These are phyloP conservation scores for Sisyra terminalis DNA, from an alignment of 2,888 invertebrate genomes.

Conservation along the genomic window DNA sequence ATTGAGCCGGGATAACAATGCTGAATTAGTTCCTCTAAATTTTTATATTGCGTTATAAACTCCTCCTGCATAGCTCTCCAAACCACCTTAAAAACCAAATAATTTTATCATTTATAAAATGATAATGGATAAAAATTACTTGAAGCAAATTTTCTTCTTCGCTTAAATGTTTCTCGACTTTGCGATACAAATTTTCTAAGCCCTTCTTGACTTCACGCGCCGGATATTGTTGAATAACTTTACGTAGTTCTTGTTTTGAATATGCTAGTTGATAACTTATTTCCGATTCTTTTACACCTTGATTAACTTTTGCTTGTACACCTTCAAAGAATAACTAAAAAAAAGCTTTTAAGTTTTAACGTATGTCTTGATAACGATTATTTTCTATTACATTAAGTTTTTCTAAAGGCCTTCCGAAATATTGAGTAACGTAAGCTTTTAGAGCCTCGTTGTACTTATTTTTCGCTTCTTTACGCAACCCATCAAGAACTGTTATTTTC, in stretches of 20 bases:
- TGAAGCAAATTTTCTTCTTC: constrained; percentile 86
- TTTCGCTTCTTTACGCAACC: constrained; percentile 78
- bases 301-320: constrained; percentile 80
- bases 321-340: constrained; percentile 90
- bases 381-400: constrained; percentile 62
- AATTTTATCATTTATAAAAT: not conserved
- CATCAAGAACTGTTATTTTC: constrained; percentile 79
- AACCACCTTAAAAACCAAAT: constrained; percentile 52
- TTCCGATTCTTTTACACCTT: constrained; percentile 92
- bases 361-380: constrained; percentile 2
- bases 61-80: constrained; percentile 99
- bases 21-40: constrained; percentile 81
- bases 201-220: constrained; percentile 85
- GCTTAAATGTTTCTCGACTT: constrained; percentile 93
- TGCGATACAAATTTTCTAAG: constrained; percentile 80
- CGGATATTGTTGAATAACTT: constrained; percentile 90
- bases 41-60: constrained; percentile 91
- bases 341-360: constrained; percentile 11
- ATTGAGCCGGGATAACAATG: constrained; percentile 94
- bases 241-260: constrained; percentile 89
- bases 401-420: constrained; percentile 86
- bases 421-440: constrained; percentile 80
- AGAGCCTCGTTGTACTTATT: constrained; percentile 79
- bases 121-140: constrained; percentile 24
- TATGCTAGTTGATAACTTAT: constrained; percentile 95